phyloP scores from a whole-genome alignment of 2,888 invertebrate genomes.

The Drosophila kanekoi region DNA sequence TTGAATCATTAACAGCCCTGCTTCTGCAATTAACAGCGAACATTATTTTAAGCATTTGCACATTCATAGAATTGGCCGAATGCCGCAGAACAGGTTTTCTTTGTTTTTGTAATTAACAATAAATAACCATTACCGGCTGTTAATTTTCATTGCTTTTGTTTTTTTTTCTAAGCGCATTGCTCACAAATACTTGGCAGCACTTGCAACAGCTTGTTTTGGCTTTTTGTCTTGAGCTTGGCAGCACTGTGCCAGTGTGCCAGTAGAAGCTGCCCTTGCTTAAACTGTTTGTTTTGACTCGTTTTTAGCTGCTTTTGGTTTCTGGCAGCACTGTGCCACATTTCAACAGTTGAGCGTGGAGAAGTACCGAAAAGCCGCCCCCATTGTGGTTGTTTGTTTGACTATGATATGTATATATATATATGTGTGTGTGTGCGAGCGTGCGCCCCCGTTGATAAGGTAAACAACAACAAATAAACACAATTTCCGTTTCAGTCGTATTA shows the following conservation, averaged over 20 bases:
- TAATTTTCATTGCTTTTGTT: not conserved
- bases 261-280: not conserved
- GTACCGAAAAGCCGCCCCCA: constrained; percentile 36
- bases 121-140: not conserved
- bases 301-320: not conserved
- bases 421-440: constrained; percentile 42
- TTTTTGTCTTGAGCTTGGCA: not conserved
- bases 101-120: not conserved
- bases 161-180: not conserved
- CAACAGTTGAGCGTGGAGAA: constrained; percentile 29
- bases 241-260: not conserved
- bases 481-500: constrained; percentile 57
- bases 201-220: constrained; percentile 2
- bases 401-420: constrained; percentile 12
- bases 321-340: not conserved
- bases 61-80: not conserved
- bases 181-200: not conserved
- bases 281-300: constrained; percentile 22
- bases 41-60: constrained; percentile 1
- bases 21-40: not conserved
- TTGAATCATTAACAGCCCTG: not conserved
- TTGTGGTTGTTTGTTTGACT: constrained; percentile 48
- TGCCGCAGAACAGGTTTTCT: not conserved
- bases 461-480: constrained; percentile 48
- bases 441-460: constrained; percentile 69